Conservation (phyloP, 2,888 invertebrate genomes). For the Ochropacha duplaris region DNA sequence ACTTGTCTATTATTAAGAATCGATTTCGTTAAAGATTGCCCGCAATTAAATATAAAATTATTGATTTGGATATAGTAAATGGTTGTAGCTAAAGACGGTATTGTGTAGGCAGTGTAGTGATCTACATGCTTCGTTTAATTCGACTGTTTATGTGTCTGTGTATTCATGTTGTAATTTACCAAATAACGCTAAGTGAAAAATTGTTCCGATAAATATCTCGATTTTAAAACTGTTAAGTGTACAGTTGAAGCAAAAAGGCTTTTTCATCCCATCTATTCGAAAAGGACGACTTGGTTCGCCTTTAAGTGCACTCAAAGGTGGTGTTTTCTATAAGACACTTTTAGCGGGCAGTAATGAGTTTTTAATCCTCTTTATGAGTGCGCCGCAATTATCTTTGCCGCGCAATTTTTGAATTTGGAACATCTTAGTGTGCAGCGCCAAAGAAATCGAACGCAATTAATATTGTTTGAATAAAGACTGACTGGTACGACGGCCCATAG, state of each 20-base stretch:
- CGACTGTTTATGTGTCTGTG: background rate
- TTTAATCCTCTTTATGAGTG: too few species aligned
- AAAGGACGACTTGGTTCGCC: too few species aligned
- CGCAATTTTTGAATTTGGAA: too few species aligned
- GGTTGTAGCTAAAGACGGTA: background rate
- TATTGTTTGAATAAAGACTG: too few species aligned
- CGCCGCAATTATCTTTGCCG: too few species aligned
- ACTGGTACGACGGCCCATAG: too few species aligned
- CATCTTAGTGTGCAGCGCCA: too few species aligned
- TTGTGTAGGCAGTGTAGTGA: background rate
- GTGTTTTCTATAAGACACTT: too few species aligned
- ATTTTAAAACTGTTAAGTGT: background rate
- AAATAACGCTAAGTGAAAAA: slow-evolving; percentile 1
- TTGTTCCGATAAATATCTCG: background rate
- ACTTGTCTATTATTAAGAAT: slow-evolving; percentile 67
- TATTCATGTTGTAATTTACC: background rate
- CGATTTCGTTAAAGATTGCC: slow-evolving; percentile 52
- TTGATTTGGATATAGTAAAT: slow-evolving; percentile 3
- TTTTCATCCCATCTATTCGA: background rate
- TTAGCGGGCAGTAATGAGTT: too few species aligned
- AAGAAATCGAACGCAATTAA: too few species aligned
- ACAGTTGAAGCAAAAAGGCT: background rate
- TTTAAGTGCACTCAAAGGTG: too few species aligned
- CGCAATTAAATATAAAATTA: slow-evolving; percentile 3
- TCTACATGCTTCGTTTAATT: background rate